phyloP scores from a whole-genome alignment of 2,888 invertebrate genomes.

The Onthophagus sagittarius region DNA sequence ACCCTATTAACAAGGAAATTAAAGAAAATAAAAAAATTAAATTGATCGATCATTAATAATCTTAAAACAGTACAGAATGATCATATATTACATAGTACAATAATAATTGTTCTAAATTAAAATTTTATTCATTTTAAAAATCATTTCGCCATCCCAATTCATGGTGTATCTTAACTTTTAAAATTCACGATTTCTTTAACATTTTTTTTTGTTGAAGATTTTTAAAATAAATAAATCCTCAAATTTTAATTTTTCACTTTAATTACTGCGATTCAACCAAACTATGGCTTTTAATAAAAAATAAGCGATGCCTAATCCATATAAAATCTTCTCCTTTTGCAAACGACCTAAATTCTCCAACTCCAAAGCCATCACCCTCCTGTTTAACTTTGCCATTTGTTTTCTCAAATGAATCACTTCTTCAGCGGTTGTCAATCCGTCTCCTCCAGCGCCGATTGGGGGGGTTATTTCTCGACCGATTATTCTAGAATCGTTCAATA shows the following conservation, averaged over 20 bases:
- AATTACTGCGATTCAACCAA: slow-evolving; percentile 64
- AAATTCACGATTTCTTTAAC: slow-evolving; percentile 15
- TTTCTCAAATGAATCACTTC: slow-evolving; percentile 79
- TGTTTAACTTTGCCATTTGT: slow-evolving; percentile 82
- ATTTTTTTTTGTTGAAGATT: slow-evolving; percentile 6
- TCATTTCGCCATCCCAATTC: background rate
- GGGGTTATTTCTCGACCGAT: slow-evolving; percentile 37
- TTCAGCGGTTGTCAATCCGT: slow-evolving; percentile 67
- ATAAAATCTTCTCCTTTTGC: slow-evolving; percentile 82
- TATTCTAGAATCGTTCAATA: slow-evolving; percentile 32
- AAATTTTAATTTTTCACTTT: background rate
- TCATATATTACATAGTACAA: slow-evolving; percentile 13
- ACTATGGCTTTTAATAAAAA: slow-evolving; percentile 80
- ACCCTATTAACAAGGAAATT: background rate
- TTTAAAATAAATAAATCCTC: slow-evolving; percentile 20
- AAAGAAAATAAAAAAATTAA: background rate
- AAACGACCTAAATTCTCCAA: slow-evolving; percentile 78
- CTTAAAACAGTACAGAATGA: slow-evolving; percentile 11
- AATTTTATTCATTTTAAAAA: slow-evolving; percentile 10
- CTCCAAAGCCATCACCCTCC: slow-evolving; percentile 83
- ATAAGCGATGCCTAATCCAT: slow-evolving; percentile 80
- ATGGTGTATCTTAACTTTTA: slow-evolving; percentile 16
- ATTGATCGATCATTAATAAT: background rate
- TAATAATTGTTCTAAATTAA: background rate
- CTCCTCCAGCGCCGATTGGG: slow-evolving; percentile 49